These are phyloP conservation scores for Oithona nana DNA, from an alignment of 2,888 invertebrate genomes.

Conservation along the genomic window DNA sequence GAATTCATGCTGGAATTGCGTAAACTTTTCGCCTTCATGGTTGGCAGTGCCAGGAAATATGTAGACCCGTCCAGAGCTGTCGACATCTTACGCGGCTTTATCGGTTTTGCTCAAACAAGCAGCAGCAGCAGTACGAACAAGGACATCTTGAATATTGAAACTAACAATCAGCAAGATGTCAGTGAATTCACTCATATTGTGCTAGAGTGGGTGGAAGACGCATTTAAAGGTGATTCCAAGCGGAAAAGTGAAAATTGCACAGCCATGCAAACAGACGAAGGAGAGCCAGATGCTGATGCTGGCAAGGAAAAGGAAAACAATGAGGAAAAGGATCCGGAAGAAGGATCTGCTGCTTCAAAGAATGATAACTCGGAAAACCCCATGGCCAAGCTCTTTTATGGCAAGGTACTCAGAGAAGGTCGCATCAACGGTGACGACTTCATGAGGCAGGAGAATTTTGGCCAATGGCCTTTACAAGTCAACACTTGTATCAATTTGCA, in stretches of 20 bases:
- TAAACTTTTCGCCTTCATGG: constrained; percentile 29
- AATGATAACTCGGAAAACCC: constrained; percentile 25
- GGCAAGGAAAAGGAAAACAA: constrained; percentile 18
- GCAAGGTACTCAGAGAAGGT: constrained; percentile 29
- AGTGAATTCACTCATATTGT: constrained; percentile 33
- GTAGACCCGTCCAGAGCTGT: constrained; percentile 31
- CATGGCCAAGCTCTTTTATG: constrained; percentile 31
- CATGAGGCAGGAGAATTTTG: constrained; percentile 29
- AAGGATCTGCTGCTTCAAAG: not conserved
- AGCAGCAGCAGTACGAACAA: constrained; percentile 23
- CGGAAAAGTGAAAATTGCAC: not conserved
- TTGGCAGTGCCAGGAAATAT: constrained; percentile 29
- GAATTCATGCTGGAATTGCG: constrained; percentile 30
- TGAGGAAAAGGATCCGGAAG: not conserved
- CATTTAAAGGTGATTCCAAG: constrained; percentile 20
- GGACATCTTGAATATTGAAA: not conserved
- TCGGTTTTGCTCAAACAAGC: constrained; percentile 20
- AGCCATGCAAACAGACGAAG: not conserved
- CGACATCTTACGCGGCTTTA: constrained; percentile 30
- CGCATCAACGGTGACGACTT: constrained; percentile 22
- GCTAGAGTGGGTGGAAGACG: constrained; percentile 19
- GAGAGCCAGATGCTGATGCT: not conserved
- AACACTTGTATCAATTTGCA: constrained; percentile 30
- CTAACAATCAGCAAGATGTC: constrained; percentile 30
- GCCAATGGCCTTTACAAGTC: constrained; percentile 31